phyloP scores from a whole-genome alignment of 2,797 vertebrate species.

The Gila robusta region DNA sequence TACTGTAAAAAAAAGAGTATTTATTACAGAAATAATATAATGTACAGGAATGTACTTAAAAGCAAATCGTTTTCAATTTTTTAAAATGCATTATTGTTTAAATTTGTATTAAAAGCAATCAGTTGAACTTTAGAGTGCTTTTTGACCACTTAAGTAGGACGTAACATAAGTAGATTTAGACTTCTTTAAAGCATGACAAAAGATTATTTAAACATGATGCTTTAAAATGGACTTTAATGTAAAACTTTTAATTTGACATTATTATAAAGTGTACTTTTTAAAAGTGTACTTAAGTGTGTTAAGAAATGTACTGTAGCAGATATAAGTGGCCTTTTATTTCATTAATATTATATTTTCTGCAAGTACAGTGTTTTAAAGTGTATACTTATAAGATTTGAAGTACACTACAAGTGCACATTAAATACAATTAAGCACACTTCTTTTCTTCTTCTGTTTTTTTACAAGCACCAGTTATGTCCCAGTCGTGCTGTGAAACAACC shows the following conservation, averaged over 20 bases:
- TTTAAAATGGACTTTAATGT: too few relatives aligned
- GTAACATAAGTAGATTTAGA: neutral
- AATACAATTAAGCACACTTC: neutral
- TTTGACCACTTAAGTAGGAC: neutral
- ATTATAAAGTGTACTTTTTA: neutral
- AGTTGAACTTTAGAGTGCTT: too few relatives aligned
- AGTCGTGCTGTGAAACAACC: neutral
- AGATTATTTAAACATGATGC: neutral
- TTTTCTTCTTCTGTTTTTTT: too few relatives aligned
- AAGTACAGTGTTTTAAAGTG: too few relatives aligned
- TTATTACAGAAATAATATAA: neutral
- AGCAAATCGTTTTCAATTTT: neutral
- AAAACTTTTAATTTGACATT: neutral
- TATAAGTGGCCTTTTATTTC: neutral
- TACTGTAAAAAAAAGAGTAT: neutral
- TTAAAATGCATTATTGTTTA: neutral
- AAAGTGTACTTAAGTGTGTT: neutral
- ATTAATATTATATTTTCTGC: neutral
- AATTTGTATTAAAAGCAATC: neutral
- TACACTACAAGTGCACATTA: neutral
- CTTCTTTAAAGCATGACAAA: neutral
- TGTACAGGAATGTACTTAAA: neutral
- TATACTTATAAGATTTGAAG: too few relatives aligned
- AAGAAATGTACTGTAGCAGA: neutral
- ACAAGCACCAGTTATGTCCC: neutral